Evolutionary conservation across 2,113 vertebrate species (phyloP), one percentile per base, ranked within the genome.

Genomic region (Scartelaos histophorus): DNA sequence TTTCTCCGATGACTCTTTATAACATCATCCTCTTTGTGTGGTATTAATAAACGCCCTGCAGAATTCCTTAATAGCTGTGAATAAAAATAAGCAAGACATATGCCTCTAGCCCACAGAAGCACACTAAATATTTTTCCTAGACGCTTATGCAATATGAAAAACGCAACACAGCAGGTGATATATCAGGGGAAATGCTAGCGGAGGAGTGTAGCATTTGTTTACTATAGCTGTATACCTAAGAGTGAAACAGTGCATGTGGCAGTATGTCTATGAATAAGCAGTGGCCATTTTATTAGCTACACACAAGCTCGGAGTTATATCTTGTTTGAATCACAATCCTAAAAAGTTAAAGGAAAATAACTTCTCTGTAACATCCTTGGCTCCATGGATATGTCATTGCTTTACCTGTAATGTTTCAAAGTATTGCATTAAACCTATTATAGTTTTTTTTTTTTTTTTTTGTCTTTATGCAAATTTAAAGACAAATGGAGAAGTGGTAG

Each of bases 131-230:
- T 66, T 49, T 17, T n/a, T 67, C 53, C 72, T 54, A 71, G 64
- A 78, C 24, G 53, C 43, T 83, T 76, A 64, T 24, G 34, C 38
- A 72, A 73, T 5, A 0, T 24, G 46, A 73, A 76, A 34, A n/a
- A 2, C 58, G 65, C 71, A 76, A 53, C 22, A 54, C 54, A 80
- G 66, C 73, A 57, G 70, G 21, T 7, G 24, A 13, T 75, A 72
- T 53, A 53, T 81, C 47, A 22, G 19, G 11, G 13, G 43, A 68
- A 56, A 45, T 15, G 7, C 29, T 34, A 16, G 24, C 16, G 7
- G 13, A 24, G 24, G n/a, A 38, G 60, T 64, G 61, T 62, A 70
- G 12, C 49, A 25, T 76, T 77, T 80, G 58, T 70, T 70, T 76
- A 76, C 67, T 53, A 64, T 2, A 21, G 70, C 13, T 82, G 24